These are phyloP conservation scores for Anastrepha ludens DNA, from an alignment of 1,140 invertebrate genomes.

Conservation along the genomic window DNA sequence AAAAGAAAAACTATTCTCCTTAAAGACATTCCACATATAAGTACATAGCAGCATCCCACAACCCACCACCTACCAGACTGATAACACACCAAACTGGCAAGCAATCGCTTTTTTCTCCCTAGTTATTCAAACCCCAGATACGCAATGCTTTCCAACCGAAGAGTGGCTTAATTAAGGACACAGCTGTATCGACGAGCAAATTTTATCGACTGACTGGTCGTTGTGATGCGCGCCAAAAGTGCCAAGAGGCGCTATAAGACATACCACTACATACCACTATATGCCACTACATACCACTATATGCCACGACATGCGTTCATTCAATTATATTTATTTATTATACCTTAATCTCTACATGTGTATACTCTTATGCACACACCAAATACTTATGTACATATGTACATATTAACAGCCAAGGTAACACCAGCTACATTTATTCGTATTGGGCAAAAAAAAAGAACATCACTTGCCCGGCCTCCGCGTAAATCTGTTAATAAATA, in stretches of 20 bases:
- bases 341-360: too few relatives aligned
- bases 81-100: neutral
- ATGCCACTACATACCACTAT: too few relatives aligned
- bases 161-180: constrained; percentile 16
- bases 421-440: too few relatives aligned
- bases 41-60: too few relatives aligned
- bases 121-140: neutral
- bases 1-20: neutral
- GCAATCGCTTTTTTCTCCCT: neutral
- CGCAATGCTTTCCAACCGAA: neutral
- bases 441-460: neutral
- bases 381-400: neutral
- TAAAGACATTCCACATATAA: neutral
- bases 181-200: neutral
- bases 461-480: neutral
- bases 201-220: neutral
- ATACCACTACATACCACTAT: too few relatives aligned
- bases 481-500: constrained; percentile 48
- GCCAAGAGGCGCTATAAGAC: neutral
- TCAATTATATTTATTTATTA: too few relatives aligned
- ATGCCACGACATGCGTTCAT: too few relatives aligned
- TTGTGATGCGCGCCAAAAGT: constrained; percentile 1
- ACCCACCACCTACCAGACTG: too few relatives aligned
- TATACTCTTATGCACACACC: too few relatives aligned
- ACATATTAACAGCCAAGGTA: neutral